Conservation (phyloP, 2,888 invertebrate species). For the Lasioglossum morio region DNA sequence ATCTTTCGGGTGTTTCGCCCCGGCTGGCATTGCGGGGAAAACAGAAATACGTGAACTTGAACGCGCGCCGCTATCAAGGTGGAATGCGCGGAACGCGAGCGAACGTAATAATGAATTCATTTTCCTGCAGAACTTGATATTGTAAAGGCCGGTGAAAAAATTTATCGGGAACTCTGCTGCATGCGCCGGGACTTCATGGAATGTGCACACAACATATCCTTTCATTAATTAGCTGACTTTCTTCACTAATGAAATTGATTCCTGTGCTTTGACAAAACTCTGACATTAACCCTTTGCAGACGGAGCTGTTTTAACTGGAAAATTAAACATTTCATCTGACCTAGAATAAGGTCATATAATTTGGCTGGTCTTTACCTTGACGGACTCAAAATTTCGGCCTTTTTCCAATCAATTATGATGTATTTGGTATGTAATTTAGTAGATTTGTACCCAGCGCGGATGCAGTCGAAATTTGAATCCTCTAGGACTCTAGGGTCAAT, state of each 20-base stretch:
- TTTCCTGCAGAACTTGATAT: not conserved
- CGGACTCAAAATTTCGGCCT: no score
- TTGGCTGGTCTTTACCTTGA: no score
- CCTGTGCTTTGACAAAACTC: not conserved
- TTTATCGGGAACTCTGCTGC: slow-evolving; percentile 4
- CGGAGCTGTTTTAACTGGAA: no score
- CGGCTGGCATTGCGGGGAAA: not conserved
- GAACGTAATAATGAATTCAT: slow-evolving; percentile 20
- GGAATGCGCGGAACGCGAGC: slow-evolving; percentile 18
- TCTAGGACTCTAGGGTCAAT: no score
- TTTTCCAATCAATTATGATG: no score
- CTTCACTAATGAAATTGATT: slow-evolving; percentile 23
- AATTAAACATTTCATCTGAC: no score
- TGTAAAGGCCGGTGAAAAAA: slow-evolving; percentile 12
- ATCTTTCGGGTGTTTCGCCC: not conserved
- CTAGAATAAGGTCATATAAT: no score
- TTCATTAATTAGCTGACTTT: slow-evolving; percentile 48
- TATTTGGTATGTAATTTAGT: no score
- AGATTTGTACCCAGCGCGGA: no score
- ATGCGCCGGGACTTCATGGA: slow-evolving; percentile 15
- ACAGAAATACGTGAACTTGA: not conserved
- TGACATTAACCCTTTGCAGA: no score
- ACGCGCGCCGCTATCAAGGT: not conserved
- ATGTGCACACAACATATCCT: slow-evolving; percentile 1
- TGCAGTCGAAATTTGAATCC: no score